Evolutionary conservation across 2,113 vertebrate genomes (phyloP).

Genomic region (Burhinus bistriatus): DNA sequence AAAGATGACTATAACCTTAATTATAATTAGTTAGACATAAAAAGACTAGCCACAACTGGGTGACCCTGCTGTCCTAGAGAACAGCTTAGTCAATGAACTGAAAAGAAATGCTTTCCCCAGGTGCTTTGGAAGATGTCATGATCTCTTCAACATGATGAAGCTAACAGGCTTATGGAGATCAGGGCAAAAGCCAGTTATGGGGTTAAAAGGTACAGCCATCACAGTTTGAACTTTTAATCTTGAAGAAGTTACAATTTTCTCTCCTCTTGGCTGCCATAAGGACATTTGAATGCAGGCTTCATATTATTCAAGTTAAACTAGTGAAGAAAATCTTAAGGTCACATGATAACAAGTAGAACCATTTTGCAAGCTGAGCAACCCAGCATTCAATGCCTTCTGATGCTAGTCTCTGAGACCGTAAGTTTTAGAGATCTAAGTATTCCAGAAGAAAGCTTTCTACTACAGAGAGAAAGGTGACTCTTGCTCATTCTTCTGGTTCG

Average conservation of each 20-base stretch:
- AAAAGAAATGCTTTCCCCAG: slow-evolving; percentile 53
- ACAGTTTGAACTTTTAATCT: slow-evolving; percentile 69
- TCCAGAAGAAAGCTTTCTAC: background rate
- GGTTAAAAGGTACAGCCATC: slow-evolving; percentile 66
- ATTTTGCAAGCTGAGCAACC: slow-evolving; percentile 19
- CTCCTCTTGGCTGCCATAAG: background rate
- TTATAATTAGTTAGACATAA: slow-evolving; percentile 53
- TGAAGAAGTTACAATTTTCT: slow-evolving; percentile 58
- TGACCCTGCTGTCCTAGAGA: background rate
- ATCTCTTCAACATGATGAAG: slow-evolving; percentile 68
- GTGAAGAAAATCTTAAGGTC: slow-evolving; percentile 59
- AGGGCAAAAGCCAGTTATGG: slow-evolving; percentile 59
- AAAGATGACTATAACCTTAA: slow-evolving; percentile 45
- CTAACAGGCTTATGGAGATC: slow-evolving; percentile 59
- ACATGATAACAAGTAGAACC: slow-evolving; percentile 3
- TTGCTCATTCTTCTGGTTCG: background rate
- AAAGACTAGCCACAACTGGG: slow-evolving; percentile 42
- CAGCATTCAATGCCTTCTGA: background rate
- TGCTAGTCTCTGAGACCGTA: background rate
- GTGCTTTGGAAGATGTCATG: slow-evolving; percentile 65
- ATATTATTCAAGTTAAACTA: slow-evolving; percentile 32
- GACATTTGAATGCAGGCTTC: slow-evolving; percentile 39
- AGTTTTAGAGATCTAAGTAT: background rate
- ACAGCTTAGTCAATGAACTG: slow-evolving; percentile 51
- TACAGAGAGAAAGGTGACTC: background rate